Base-by-base conservation (phyloP, 2,888 invertebrate species). In the Seira musarum region DNA sequence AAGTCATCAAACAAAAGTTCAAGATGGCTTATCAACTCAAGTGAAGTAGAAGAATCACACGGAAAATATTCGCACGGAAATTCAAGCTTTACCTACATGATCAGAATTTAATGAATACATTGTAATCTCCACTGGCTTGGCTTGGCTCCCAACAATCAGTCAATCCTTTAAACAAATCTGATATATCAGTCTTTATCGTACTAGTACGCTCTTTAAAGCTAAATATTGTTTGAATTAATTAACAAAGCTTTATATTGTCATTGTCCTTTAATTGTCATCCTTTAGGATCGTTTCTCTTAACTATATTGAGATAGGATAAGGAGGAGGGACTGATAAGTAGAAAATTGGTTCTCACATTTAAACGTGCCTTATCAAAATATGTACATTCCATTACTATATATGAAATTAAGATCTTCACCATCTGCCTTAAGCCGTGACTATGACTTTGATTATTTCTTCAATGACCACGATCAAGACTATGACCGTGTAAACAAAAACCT, bases 31-130 rank as follows among this genome's bases (percentile, higher is more conserved):
- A 49, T 49, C 17, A n/a, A n/a, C 6, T 13, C n/a, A n/a, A n/a
- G n/a, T n/a, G n/a, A n/a, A n/a, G n/a, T n/a, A n/a, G 57, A 53
- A n/a, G 49, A 65, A 73, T 73, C 68, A 60, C 68, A 30, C 68
- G 68, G 74, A 68, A 68, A 63, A 68, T 63, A 53, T 76, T 68
- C 69, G 69, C 76, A 76, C 64, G 69, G 76, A 76, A 76, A 69
- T 64, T 65, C 46, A 67, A 63, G 40, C 46, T 74, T 67, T 74
- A 46, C 71, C 46, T 71, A 46, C 46, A 60, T 60, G 21, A 69
- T 25, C 2, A 19, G 13, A 8, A 40, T 13, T 40, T 8, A 13
- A 40, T 5, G 40, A 40, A 40, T 40, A 40, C n/a, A n/a, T n/a
- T n/a, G n/a, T n/a, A n/a, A n/a, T n/a, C n/a, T n/a, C n/a, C n/a